Evolutionary conservation across 2,113 vertebrate species (phyloP), one percentile per base, ranked within the genome.

Genomic region (Sapajus apella): DNA sequence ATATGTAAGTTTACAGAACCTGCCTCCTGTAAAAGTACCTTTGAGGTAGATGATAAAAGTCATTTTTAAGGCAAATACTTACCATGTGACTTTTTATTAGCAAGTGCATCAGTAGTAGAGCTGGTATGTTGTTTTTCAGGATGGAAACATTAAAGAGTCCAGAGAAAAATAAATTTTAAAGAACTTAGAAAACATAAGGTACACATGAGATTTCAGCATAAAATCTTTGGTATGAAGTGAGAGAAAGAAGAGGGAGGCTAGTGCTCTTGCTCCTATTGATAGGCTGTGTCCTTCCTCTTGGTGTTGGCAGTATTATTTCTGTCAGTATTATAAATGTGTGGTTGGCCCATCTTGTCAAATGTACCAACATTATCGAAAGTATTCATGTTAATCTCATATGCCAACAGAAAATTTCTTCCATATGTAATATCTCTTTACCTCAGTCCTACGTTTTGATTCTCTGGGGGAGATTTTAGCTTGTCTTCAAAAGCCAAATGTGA

Each of bases 341-440:
- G 25, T 84, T 50, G 80, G 45, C 77, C 27, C 32, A 61, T 93
- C 79, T 66, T 80, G 40, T 95, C 90, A 79, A 68, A 82, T 93
- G n/a, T 95, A 58, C 88, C 73, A 87, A 18, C 23, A 23, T 82
- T 96, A 94, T 91, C 20, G 79, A 40, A 95, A 92, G 87, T 52
- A 64, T 96, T 91, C 13, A 2, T 89, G 52, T 88, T 91, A 92
- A 72, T 89, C 52, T 94, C 96, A 94, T 95, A 79, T 98, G 94
- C 97, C 92, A 80, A 98, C 83, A 94, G 88, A 91, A 90, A 92
- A 18, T 37, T 20, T 94, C 37, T 50, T 61, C 87, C n/a, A 76
- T 91, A 40, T 84, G 87, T 85, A 35, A 80, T 90, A 47, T 87
- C 32, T 91, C 40, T 90, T 97, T 96, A 58, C 61, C 88, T 97